phyloP scores from a whole-genome alignment of 2,113 vertebrate species.

The Oncorhynchus nerka region DNA sequence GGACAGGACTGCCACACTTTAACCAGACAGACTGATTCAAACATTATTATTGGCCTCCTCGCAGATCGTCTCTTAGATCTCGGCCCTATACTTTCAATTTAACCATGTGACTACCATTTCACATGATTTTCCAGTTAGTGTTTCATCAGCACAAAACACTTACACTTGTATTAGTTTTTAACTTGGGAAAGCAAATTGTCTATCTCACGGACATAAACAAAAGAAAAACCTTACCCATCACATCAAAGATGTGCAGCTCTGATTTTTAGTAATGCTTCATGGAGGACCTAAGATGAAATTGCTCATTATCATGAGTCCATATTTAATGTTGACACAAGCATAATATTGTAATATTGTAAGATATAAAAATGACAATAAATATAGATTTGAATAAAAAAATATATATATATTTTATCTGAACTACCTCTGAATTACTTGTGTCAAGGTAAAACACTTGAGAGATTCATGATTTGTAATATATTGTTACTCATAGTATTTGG shows the following conservation, averaged over 20 bases:
- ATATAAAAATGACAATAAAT: not conserved
- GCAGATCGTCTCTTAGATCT: constrained; percentile 26
- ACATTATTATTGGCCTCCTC: constrained; percentile 34
- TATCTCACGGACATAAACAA: constrained; percentile 26
- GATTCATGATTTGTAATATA: not conserved
- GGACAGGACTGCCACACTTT: constrained; percentile 17
- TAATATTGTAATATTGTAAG: constrained; percentile 21
- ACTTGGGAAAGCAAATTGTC: constrained; percentile 26
- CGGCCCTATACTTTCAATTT: constrained; percentile 50
- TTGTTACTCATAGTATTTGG: not conserved
- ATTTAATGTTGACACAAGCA: not conserved
- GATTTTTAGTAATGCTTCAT: constrained; percentile 5
- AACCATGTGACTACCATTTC: constrained; percentile 47
- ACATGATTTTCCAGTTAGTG: constrained; percentile 43
- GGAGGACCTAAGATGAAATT: constrained; percentile 9
- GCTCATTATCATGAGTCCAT: not conserved
- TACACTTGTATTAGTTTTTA: constrained; percentile 13
- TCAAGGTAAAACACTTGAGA: constrained; percentile 11
- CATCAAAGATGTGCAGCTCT: constrained; percentile 21
- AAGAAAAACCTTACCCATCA: constrained; percentile 11
- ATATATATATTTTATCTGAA: not conserved
- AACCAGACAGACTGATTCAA: constrained; percentile 35
- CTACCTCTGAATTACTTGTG: constrained; percentile 16
- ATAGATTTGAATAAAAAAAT: not conserved
- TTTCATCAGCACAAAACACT: constrained; percentile 38